Base-by-base conservation (phyloP, 2,113 vertebrate genomes). In the Cyrtonyx montezumae region DNA sequence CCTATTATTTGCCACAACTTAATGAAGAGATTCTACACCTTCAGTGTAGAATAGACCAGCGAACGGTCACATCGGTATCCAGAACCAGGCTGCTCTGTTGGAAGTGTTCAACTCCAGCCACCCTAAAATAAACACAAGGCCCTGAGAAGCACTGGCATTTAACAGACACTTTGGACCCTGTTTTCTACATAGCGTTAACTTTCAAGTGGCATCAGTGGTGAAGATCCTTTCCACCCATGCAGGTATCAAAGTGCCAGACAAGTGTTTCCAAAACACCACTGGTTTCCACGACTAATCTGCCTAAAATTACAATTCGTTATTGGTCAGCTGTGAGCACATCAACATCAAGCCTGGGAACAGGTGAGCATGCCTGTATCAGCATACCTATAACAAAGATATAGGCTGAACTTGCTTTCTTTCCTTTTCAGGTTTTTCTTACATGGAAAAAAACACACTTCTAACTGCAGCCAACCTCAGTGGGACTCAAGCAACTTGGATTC, bases 1-100 rank as follows among this genome's bases (percentile, higher is more conserved):
- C 30, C 69, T 75, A 43, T 61, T 84, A 75, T 79, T 93, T 90
- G 46, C 65, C 69, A 65, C 45, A 58, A 79, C 91, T 96, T 87
- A 87, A 94, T 45, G 88, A 80, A 93, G 90, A 96, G 75, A 79
- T 53, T 66, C 80, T 76, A 62, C 71, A 79, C 74, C 61, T 93
- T 71, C 37, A 75, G 37, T n/a, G n/a, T n/a, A n/a, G n/a, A n/a
- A n/a, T n/a, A n/a, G n/a, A n/a, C 59, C 67, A n/a, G 6, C 20
- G 79, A 78, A 36, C n/a, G 88, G 69, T n/a, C 74, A 53, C 48
- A 58, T 67, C 94, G 91, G 51, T 8, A 23, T 5, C 17, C 21
- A 73, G 61, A 87, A 55, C 30, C 30, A 14, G 59, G 55, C 36
- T 53, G 56, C 91, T 67, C 89, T 81, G 40, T 25, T 65, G 77